Evolutionary conservation across 2,797 vertebrate genomes (phyloP).

Genomic region (Pelochelys cantorii): DNA sequence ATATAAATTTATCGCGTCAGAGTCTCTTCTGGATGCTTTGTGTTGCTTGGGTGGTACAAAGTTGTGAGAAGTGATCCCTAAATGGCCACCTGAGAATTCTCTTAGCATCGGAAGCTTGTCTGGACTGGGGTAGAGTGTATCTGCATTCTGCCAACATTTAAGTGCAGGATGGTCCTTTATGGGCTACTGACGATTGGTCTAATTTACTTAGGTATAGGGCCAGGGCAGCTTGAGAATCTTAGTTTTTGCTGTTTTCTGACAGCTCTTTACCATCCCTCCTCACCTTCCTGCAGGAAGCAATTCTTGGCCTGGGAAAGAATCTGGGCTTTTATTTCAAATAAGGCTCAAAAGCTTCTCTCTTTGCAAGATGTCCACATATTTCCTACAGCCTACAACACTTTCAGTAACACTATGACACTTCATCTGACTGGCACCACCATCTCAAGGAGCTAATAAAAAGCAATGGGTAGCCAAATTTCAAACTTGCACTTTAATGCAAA

Average conservation of each 20-base stretch:
- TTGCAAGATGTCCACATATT: neutral
- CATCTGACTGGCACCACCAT: neutral
- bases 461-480: rapidly evolving
- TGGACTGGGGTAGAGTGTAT: neutral
- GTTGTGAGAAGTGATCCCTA: neutral
- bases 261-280: neutral
- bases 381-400: neutral
- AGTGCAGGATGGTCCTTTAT: neutral
- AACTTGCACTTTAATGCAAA: neutral
- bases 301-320: rapidly evolving
- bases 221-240: neutral
- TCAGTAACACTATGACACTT: neutral
- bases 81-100: neutral
- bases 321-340: rapidly evolving
- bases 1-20: neutral
- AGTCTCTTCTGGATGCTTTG: neutral
- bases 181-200: no score
- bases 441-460: neutral
- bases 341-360: neutral
- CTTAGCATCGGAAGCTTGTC: neutral
- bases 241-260: neutral
- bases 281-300: neutral
- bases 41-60: neutral
- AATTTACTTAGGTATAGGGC: neutral
- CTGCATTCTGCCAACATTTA: neutral